Percentiles rank a stretch among this genome's conserved stretches.
These are phyloP conservation scores for Hypsibius dujardini DNA, from an alignment of 1,140 invertebrate species.

Conservation along the genomic window DNA sequence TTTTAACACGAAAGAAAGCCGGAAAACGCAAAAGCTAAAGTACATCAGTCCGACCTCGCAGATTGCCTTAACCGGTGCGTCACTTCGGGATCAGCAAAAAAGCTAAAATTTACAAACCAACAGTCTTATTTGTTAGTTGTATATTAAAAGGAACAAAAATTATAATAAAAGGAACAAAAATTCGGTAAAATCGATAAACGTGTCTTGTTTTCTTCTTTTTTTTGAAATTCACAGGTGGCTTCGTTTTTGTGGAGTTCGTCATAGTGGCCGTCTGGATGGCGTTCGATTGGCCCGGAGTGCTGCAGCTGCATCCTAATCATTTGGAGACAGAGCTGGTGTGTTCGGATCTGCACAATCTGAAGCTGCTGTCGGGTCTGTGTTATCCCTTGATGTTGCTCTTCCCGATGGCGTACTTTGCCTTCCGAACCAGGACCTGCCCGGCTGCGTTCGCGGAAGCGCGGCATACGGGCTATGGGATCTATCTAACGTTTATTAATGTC, in stretches of 20 bases:
- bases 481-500: conserved; percentile 7
- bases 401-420: conserved; percentile 12
- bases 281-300: neutral
- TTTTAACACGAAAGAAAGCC: conserved; percentile 29
- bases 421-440: conserved; percentile 8
- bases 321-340: neutral
- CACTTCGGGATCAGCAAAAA: neutral
- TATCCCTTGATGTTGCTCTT: conserved; percentile 12
- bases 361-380: conserved; percentile 6
- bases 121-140: neutral
- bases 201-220: too few species aligned
- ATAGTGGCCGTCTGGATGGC: neutral
- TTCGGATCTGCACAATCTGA: conserved; percentile 11
- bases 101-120: neutral
- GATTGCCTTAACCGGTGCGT: conserved; percentile 15
- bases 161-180: neutral
- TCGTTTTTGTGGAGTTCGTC: neutral
- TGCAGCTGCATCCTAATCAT: neutral
- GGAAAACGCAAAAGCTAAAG: conserved; percentile 23
- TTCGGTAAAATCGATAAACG: too few species aligned
- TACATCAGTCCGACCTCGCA: conserved; percentile 22
- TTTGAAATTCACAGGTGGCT: neutral
- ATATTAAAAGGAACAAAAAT: neutral
- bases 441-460: neutral
- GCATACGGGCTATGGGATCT: conserved; percentile 11